Base-by-base conservation (phyloP, 2,888 invertebrate genomes). In the Dasysyrphus albostriatus region DNA sequence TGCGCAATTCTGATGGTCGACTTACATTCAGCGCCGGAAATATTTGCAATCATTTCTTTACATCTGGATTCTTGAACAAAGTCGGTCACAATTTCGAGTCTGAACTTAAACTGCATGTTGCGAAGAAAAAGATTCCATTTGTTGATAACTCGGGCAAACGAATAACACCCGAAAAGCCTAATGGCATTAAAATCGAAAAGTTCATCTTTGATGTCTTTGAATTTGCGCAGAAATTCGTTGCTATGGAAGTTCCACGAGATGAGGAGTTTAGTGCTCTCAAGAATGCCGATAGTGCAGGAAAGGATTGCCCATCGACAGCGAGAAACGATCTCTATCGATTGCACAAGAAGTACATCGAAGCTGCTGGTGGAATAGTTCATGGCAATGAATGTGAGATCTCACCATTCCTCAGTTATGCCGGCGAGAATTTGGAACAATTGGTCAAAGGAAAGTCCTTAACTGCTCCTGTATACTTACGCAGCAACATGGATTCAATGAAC, bases 131-230 rank as follows among this genome's bases (percentile, higher is more conserved):
- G 93, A 99, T 99, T 88, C 96, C 98, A 0, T 96, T 95, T 89
- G 93, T 98, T 0, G 96, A 97, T 91, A 93, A 94, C 1, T 93
- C 94, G 9, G 97, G 98, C 4, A 93, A 95, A 19, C 94, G 95
- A 61, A 93, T 95, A 49, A 95, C 95, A 88, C 99, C 99, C 0
- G 94, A 95, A 0, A 94, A 95, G 84, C 96, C 98, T 0, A 99
- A 99, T 90, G 99, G 99, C 10, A 98, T 99, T 88, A 99, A 99
- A 93, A 96, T 99, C 93, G 99, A 99, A 91, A 99, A 99, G 92
- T 99, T 99, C 92, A 97, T 99, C 10, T 99, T 99, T 92, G 99
- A 99, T 92, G 98, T 99, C 0, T 99, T 99, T 91, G 97, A 97
- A 90, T 98, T 98, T 92, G 95, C 98, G 0, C 95, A 97, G 88